These are phyloP conservation scores for Coturnix japonica DNA, from an alignment of 2,113 vertebrate species.

Conservation along the genomic window DNA sequence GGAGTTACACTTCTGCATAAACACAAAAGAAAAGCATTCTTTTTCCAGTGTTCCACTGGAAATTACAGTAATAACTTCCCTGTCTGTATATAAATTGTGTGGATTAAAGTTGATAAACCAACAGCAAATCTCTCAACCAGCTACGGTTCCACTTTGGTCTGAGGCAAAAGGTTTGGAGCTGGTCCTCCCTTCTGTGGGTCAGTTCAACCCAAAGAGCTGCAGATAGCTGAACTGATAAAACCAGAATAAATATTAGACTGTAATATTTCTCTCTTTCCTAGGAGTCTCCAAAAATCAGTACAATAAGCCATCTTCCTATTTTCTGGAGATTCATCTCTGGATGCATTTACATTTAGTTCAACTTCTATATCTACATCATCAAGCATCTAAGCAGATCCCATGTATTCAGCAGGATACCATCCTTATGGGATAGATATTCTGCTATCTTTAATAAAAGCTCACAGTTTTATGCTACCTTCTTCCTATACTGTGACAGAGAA, in stretches of 20 bases:
- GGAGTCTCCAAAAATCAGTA: not conserved
- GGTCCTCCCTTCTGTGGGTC: accelerated
- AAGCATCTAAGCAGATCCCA: not conserved
- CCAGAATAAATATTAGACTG: not conserved
- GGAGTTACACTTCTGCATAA: not conserved
- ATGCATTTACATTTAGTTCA: not conserved
- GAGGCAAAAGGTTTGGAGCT: not conserved
- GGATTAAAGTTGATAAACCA: not conserved
- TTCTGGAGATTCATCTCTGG: not conserved
- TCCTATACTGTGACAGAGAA: not conserved
- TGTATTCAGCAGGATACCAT: not conserved
- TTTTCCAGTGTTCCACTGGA: not conserved
- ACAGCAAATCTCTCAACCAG: not conserved
- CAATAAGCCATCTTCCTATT: not conserved
- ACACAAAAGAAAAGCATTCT: not conserved
- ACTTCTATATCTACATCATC: not conserved
- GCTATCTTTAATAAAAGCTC: not conserved
- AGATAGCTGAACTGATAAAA: not conserved
- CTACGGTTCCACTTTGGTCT: accelerated
- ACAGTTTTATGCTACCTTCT: not conserved
- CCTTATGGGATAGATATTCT: not conserved
- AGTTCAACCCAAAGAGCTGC: not conserved
- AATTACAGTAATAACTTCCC: not conserved
- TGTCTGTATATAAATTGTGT: not conserved
- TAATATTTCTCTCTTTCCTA: not conserved